Percentiles rank a stretch among this genome's conserved stretches.
Conservation (phyloP, 35 echinoderm and acorn worm genomes). For the Strongylocentrotus purpuratus region DNA sequence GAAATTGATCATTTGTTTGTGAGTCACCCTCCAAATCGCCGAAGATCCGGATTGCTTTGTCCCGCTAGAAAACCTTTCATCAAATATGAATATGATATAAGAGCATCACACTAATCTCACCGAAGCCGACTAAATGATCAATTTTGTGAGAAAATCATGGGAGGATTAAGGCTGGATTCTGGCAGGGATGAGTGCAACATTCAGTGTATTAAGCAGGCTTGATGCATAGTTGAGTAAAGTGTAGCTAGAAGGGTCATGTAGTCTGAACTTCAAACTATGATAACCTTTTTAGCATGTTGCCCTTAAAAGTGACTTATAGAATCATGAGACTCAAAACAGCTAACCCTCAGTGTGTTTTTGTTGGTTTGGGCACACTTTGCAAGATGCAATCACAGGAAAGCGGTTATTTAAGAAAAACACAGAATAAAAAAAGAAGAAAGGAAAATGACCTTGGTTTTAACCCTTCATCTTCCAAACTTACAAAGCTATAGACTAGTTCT, state of each 20-base stretch:
- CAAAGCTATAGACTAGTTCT: too few species aligned
- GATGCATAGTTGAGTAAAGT: not conserved
- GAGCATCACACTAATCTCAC: not conserved
- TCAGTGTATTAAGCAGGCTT: not conserved
- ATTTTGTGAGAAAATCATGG: constrained; percentile 12
- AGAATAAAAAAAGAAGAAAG: too few species aligned
- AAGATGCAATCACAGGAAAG: too few species aligned
- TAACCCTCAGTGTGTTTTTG: too few species aligned
- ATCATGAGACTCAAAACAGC: too few species aligned
- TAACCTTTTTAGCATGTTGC: too few species aligned
- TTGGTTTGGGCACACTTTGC: too few species aligned
- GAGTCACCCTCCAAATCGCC: not conserved
- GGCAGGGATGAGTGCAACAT: not conserved
- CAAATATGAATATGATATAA: constrained; percentile 5
- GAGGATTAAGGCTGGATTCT: not conserved
- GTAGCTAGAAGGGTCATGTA: not conserved
- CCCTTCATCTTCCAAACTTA: too few species aligned
- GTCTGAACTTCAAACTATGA: not conserved
- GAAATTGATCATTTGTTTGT: not conserved
- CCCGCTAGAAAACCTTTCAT: not conserved
- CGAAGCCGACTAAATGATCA: not conserved
- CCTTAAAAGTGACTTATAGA: too few species aligned
- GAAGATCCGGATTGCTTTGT: not conserved
- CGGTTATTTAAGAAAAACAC: too few species aligned
- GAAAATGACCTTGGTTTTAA: too few species aligned